Evolutionary conservation across 2,797 vertebrate species (phyloP), one percentile per base, ranked within the genome.

Genomic region (Chelidonichthys spinosus): DNA sequence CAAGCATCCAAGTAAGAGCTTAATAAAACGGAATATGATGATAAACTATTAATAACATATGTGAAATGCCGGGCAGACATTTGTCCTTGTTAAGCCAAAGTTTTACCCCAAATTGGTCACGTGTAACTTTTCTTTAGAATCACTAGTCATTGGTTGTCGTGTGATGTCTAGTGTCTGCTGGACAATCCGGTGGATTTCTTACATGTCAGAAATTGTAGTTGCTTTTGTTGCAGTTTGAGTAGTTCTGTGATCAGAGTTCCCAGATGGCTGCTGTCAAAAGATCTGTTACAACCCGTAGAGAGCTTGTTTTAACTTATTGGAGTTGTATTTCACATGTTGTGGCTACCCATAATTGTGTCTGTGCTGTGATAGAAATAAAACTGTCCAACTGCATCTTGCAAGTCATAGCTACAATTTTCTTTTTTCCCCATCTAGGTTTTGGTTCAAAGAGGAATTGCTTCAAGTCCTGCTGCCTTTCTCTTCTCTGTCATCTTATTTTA

Each of bases 221-320:
- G 11, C 35, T 18, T 43, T 18, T 52, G 37, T 35, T 25, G 18
- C 63, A 49, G 47, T 69, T 59, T 59, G 50, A 63, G 44, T 11
- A 32, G 15, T 15, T 63, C 46, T 53, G 13, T 33, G 33, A 25
- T 65, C 47, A 36, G n/a, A 63, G 47, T 64, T 35, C 13, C 25
- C 36, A 36, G 32, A 33, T 15, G 25, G 62, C 46, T 43, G 17
- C 37, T 35, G n/a, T 55, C 40, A 47, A 54, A 54, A 36, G 13
- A 35, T 7, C 36, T 11, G 37, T n/a, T 42, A 32, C 39, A 44
- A 70, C 47, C 35, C 46, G 5, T 6, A 8, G 49, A 18, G 36
- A 49, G 36, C 44, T 44, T 36, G 25, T 39, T 61, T 33, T 18
- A 62, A 61, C 32, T 61, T 54, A 55, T 17, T 46, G 46, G 61